Evolutionary conservation across 2,888 invertebrate species (phyloP), one percentile per base, ranked within the genome.

Genomic region (Zygaena filipendulae): DNA sequence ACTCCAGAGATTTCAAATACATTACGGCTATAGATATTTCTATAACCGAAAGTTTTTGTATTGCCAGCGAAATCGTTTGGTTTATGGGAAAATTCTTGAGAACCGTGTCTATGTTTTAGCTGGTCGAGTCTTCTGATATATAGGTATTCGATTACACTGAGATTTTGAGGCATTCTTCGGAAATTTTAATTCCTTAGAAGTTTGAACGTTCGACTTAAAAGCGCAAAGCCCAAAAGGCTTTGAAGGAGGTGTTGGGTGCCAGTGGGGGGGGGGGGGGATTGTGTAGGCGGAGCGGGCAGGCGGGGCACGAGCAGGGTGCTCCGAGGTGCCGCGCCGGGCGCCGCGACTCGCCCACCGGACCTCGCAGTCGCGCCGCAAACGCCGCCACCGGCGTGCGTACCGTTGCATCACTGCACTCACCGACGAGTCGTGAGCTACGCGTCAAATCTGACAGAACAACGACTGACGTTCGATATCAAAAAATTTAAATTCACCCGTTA

Each of bases 251-350:
- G 52, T 60, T 66, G 60, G 66, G 68, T 64, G 69, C 59, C 30
- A 41, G 47, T 47, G 43, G 55, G 54, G 61, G 59, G 29, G 40
- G 27, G 44, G 42, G 36, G 39, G 44, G 47, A 19, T 26, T 29
- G 45, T 45, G 57, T 60, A 68, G 66, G 67, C 63, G 63, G 63
- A 59, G 56, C 62, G 55, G 55, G 49, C 56, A 50, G 32, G 33
- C 43, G 40, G 72, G 71, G 68, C 74, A 71, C 64, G 69, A 62
- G 60, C 66, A 64, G 70, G 69, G 75, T 66, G 72, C 67, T 49
- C 48, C 48, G 45, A 42, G 52, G 53, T 49, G 66, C 63, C 52
- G 59, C 57, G 49, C 40, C 40, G 46, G 45, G 42, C 49, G 51
- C 36, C 47, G 50, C 50, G 45, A 42, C 36, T 43, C 55, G 59